These are phyloP conservation scores for Apostichopus californicus DNA, from an alignment of 35 echinoderm and acorn worm genomes.

Conservation along the genomic window DNA sequence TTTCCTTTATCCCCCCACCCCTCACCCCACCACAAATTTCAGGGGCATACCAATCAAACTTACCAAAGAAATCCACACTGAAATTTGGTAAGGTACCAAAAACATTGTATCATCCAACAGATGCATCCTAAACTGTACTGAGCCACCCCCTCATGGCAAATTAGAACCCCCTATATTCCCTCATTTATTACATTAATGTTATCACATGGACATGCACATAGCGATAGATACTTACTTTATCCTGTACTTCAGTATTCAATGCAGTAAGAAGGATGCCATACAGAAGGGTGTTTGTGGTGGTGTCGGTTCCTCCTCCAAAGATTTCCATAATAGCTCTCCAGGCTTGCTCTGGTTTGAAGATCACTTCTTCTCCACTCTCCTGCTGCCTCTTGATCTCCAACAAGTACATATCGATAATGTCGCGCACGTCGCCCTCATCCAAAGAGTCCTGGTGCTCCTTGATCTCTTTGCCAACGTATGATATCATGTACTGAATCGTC, in stretches of 20 bases:
- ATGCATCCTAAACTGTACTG: too few species aligned
- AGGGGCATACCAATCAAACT: too few species aligned
- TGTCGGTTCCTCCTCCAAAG: constrained; percentile 75
- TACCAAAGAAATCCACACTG: too few species aligned
- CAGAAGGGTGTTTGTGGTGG: constrained; percentile 60
- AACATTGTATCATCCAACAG: too few species aligned
- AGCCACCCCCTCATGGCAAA: too few species aligned
- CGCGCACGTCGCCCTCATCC: constrained; percentile 19
- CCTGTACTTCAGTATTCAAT: constrained; percentile 58
- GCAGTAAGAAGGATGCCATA: constrained; percentile 29
- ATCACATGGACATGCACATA: neutral
- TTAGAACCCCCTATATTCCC: too few species aligned
- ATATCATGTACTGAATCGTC: neutral
- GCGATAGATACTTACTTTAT: constrained; percentile 52
- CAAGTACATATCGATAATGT: constrained; percentile 17
- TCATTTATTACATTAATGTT: neutral
- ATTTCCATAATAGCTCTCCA: constrained; percentile 54
- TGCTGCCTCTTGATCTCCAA: constrained; percentile 36
- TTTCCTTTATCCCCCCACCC: too few species aligned
- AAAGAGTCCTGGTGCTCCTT: constrained; percentile 35
- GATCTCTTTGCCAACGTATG: neutral
- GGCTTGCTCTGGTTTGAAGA: constrained; percentile 11
- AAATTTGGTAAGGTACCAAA: too few species aligned
- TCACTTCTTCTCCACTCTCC: constrained; percentile 9
- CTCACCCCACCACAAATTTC: too few species aligned